These are phyloP conservation scores for Pterocles burchelli DNA, from an alignment of 2,113 vertebrate genomes.

Conservation along the genomic window DNA sequence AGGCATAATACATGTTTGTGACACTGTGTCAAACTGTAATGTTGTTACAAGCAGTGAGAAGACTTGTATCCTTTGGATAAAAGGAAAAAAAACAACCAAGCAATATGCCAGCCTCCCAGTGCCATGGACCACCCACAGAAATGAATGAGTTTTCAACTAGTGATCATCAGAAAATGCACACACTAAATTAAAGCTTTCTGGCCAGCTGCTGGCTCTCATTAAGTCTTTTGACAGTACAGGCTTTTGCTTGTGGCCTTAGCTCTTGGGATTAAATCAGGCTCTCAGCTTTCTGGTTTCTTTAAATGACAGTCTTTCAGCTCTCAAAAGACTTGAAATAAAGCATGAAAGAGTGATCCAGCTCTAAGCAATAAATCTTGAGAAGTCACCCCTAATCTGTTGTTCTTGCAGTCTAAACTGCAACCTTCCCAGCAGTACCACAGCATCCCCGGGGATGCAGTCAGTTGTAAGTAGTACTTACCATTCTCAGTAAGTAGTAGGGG, in stretches of 20 bases:
- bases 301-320: neutral
- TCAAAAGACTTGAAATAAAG: neutral
- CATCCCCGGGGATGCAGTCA: rapidly evolving
- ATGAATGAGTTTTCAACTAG: neutral
- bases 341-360: neutral
- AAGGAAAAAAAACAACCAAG: neutral
- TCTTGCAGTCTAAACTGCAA: neutral
- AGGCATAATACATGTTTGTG: neutral
- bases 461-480: no score
- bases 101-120: neutral
- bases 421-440: no score
- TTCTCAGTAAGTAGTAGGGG: rapidly evolving
- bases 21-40: neutral
- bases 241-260: neutral
- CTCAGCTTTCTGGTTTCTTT: neutral
- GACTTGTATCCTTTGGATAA: neutral
- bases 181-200: neutral
- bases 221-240: neutral
- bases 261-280: neutral
- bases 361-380: neutral
- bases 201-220: slow-evolving; percentile 7
- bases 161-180: neutral
- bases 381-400: neutral
- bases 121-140: neutral
- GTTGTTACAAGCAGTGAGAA: neutral